Evolutionary conservation across 2,888 invertebrate genomes (phyloP), one percentile per base, ranked within the genome.

Genomic region (Acanthosepion esculentum): DNA sequence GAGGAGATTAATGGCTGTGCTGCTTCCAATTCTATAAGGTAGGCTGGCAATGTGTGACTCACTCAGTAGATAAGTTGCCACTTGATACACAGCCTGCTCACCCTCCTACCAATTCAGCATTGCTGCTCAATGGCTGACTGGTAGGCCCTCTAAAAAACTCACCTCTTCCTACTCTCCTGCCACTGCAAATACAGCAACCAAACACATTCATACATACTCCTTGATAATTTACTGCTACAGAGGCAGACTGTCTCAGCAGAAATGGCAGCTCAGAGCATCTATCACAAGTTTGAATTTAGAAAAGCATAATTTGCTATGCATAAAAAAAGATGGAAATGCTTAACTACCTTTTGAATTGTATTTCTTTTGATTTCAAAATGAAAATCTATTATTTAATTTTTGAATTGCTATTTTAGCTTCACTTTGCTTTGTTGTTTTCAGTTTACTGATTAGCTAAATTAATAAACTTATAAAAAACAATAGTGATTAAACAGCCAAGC

Each of bases 11-110:
- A 23, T 78, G 78, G 10, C 15, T 78, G 78, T n/a, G 78, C n/a
- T n/a, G n/a, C n/a, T 78, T 78, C n/a, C 78, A 78, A n/a, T 78
- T 78, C 78, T 78, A 23, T 78, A 18, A 78, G 78, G 78, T 33
- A 78, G 78, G 33, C 78, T 33, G 78, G 78, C 78, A 78, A 78
- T 78, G 78, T 78, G 78, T 78, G 78, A 78, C 78, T 78, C 78
- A 78, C 78, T 78, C 78, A 12, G n/a, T 33, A n/a, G 78, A 78
- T 78, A 78, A 78, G 78, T n/a, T 78, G n/a, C 78, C 78, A 59
- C 59, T 59, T 59, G 59, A 59, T 59, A 59, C 59, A 59, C 59
- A 59, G 59, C 78, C 78, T n/a, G 10, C n/a, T 78, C 78, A 29
- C 29, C 64, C 64, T 78, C 78, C n/a, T 55, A 55, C 55, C 55